These are phyloP conservation scores for Brachionus asplanchnoidis DNA, from an alignment of 1,140 invertebrate species.

Conservation along the genomic window DNA sequence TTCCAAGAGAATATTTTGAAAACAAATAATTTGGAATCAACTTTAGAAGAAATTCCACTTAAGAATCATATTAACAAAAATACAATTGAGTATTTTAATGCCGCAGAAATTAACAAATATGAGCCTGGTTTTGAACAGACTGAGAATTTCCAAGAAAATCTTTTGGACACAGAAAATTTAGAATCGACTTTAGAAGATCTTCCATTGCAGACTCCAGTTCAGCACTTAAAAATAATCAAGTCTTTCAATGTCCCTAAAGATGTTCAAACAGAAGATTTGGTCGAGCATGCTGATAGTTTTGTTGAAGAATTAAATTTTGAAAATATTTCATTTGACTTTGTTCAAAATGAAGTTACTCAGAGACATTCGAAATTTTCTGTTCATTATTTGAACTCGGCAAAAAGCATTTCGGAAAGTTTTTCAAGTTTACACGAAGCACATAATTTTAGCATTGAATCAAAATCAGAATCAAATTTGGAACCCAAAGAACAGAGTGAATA, in stretches of 20 bases:
- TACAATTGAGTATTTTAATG: background rate
- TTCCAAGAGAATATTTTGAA: too few relatives aligned
- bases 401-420: background rate
- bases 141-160: background rate
- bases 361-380: background rate
- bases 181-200: background rate
- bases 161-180: background rate
- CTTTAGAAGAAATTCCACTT: too few relatives aligned
- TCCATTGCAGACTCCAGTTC: background rate
- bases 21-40: too few relatives aligned
- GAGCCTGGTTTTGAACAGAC: background rate
- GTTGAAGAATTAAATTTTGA: background rate
- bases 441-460: background rate
- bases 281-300: background rate
- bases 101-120: background rate
- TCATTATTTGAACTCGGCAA: background rate
- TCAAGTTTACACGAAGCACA: background rate
- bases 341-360: background rate
- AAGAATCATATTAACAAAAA: background rate
- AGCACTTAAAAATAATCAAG: background rate
- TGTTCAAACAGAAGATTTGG: background rate
- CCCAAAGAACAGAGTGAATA: background rate
- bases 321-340: background rate
- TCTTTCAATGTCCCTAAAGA: background rate
- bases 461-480: background rate